Evolutionary conservation across 2,888 invertebrate species (phyloP).

Genomic region (Tortrix viridana): DNA sequence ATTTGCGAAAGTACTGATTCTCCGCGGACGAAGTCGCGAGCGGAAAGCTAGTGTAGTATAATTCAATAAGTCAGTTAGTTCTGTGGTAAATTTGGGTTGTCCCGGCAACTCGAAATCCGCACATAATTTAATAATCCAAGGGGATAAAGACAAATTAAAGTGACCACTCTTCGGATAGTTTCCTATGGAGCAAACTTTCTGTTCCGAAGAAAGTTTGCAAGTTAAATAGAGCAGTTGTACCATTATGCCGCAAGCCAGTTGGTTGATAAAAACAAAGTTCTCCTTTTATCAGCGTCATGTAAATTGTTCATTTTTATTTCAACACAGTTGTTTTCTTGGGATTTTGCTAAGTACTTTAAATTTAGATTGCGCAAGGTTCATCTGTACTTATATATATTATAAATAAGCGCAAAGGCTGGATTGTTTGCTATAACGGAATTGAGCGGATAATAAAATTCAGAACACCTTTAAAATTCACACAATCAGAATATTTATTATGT

Average conservation of each 20-base stretch:
- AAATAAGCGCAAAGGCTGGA: no score
- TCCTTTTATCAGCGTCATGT: conserved; percentile 49
- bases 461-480: no score
- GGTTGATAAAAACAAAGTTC: conserved; percentile 51
- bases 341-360: not conserved
- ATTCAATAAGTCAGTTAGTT: conserved; percentile 46
- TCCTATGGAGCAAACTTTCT: conserved; percentile 50
- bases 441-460: no score
- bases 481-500: no score
- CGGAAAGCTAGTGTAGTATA: no score
- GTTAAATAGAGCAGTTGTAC: conserved; percentile 72
- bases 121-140: conserved; percentile 51
- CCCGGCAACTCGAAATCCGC: conserved; percentile 39
- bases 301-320: conserved; percentile 51
- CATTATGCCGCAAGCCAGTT: conserved; percentile 66
- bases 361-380: no score
- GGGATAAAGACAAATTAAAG: conserved; percentile 58
- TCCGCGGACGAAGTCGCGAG: no score
- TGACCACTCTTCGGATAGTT: conserved; percentile 54
- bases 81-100: conserved; percentile 21
- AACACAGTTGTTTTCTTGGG: conserved; percentile 4
- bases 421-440: no score
- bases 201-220: conserved; percentile 57
- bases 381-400: no score
- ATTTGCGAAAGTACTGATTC: no score